A percentile compares a stretch with the other conserved stretches of the same genome.
Evolutionary conservation across 2,888 invertebrate species (phyloP).

Genomic region (Acronicta aceris): DNA sequence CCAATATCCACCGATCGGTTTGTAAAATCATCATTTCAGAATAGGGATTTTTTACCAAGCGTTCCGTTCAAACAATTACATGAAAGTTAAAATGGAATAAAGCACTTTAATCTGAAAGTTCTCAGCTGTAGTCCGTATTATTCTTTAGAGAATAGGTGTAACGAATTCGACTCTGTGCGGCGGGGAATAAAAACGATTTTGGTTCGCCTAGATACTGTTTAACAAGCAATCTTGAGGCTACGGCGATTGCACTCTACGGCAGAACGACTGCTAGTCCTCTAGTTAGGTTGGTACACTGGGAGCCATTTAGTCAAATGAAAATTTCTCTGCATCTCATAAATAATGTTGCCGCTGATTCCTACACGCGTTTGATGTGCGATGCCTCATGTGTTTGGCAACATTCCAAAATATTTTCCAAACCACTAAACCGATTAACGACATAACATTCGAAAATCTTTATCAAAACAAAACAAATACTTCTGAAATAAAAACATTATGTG

Average conservation of each 20-base stretch:
- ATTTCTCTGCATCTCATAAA: constrained; percentile 35
- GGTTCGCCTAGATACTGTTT: constrained; percentile 39
- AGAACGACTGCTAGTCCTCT: constrained; percentile 56
- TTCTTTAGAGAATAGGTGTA: constrained; percentile 47
- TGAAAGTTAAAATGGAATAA: constrained; percentile 67
- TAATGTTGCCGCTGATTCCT: constrained; percentile 19
- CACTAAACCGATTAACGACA: constrained; percentile 39
- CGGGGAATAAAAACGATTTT: constrained; percentile 50
- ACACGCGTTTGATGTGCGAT: constrained; percentile 16
- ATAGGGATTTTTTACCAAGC: constrained; percentile 15
- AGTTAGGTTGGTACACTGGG: constrained; percentile 38
- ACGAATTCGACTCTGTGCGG: constrained; percentile 32
- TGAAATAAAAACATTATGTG: constrained; percentile 8
- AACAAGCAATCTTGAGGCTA: constrained; percentile 67
- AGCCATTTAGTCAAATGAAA: constrained; percentile 55
- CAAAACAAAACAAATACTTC: constrained; percentile 3
- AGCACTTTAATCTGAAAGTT: constrained; percentile 69
- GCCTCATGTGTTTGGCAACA: constrained; percentile 22
- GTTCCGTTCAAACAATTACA: constrained; percentile 60
- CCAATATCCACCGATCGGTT: too few species aligned
- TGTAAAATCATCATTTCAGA: too few species aligned
- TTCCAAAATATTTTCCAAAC: constrained; percentile 48
- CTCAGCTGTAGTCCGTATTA: constrained; percentile 57
- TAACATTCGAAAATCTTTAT: constrained; percentile 24
- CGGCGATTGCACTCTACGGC: constrained; percentile 61